A percentile compares a stretch with the other conserved stretches of the same genome.
Evolutionary conservation across 1,140 invertebrate species (phyloP).

Genomic region (Drosophila micromelanica): DNA sequence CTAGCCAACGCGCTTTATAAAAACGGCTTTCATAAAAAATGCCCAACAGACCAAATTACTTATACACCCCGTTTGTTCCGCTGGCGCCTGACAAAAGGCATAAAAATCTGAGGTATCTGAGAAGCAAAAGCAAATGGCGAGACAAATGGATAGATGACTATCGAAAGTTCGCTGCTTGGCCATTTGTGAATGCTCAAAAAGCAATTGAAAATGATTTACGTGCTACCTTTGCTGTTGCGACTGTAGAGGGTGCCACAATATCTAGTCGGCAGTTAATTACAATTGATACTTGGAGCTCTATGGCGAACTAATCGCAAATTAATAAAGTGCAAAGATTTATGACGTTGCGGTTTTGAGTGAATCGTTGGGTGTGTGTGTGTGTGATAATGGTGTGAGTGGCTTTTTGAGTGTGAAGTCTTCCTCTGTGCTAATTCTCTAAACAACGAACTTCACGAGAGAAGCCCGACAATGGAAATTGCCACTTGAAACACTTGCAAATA

Average conservation of each 20-base stretch:
- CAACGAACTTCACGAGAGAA: conserved; percentile 38
- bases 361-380: conserved; percentile 2
- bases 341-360: conserved; percentile 13
- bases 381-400: conserved; percentile 16
- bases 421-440: conserved; percentile 44
- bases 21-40: neutral
- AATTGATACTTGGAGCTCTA: conserved; percentile 52
- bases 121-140: conserved; percentile 33
- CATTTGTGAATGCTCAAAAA: conserved; percentile 63
- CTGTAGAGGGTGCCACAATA: conserved; percentile 24
- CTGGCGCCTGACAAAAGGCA: neutral
- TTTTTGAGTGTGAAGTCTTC: conserved; percentile 25
- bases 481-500: conserved; percentile 44
- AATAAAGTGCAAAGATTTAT: conserved; percentile 77
- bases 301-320: conserved; percentile 67
- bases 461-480: conserved; percentile 59
- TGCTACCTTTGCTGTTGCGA: conserved; percentile 15
- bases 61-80: conserved; percentile 17
- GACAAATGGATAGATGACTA: conserved; percentile 38
- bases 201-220: conserved; percentile 81
- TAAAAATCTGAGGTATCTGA: conserved; percentile 2
- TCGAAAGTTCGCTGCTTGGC: conserved; percentile 5
- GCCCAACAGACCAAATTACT: conserved; percentile 21
- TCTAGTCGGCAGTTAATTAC: conserved; percentile 75
- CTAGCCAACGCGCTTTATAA: too few relatives aligned